Evolutionary conservation across 2,113 vertebrate genomes (phyloP).

Genomic region (Pholis gunnellus): DNA sequence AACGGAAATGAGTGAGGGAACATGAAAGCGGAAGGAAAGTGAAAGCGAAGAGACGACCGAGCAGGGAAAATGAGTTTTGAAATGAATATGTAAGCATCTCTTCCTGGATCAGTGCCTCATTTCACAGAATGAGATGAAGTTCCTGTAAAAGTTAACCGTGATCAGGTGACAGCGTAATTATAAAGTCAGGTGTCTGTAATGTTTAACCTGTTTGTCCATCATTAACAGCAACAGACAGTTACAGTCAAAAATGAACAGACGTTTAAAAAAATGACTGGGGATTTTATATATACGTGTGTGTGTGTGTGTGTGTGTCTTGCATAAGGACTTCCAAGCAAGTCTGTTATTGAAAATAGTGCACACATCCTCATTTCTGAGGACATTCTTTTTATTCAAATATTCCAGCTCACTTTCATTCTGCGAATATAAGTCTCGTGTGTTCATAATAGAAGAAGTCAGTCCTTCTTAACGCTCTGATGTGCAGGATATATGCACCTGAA

Average conservation of each 20-base stretch:
- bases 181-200: slow-evolving; percentile 44
- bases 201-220: slow-evolving; percentile 47
- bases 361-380: not conserved
- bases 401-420: not conserved
- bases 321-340: not conserved
- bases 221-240: slow-evolving; percentile 38
- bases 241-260: not conserved
- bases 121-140: not conserved
- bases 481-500: not conserved
- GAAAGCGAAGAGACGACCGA: slow-evolving; percentile 25
- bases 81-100: slow-evolving; percentile 24
- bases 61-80: not conserved
- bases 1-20: slow-evolving; percentile 12
- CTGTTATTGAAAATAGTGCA: not conserved
- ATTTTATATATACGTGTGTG: no score
- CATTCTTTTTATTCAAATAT: not conserved
- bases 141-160: slow-evolving; percentile 22
- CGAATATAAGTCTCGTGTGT: not conserved
- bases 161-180: slow-evolving; percentile 26
- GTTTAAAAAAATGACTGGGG: no score
- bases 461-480: not conserved
- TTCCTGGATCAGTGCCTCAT: slow-evolving; percentile 2
- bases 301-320: not conserved
- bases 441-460: not conserved
- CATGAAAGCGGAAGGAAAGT: slow-evolving; percentile 61